Base-by-base conservation (phyloP, 2,113 vertebrate genomes). In the Strigops habroptila region DNA sequence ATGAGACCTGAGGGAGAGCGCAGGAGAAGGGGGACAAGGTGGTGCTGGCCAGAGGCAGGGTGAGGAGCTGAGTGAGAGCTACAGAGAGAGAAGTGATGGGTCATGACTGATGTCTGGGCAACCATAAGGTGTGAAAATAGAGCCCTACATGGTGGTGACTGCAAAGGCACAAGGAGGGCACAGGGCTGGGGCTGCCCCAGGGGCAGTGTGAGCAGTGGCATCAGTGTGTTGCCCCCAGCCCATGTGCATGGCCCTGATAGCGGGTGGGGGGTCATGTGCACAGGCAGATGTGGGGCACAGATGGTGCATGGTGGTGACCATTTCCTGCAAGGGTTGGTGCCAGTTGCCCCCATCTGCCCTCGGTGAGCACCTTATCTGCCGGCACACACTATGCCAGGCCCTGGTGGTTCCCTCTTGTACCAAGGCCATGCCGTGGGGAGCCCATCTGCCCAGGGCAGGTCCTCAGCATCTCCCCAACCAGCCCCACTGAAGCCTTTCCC, bases 241-340 rank as follows among this genome's bases (percentile, higher is more conserved):
- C 0, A 0, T 0, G 2, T 76, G 80, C 0, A 0, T 7, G 0
- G 48, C 52, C 31, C 69, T 2, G 55, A 91, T n/a, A 91, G 63
- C 1, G 0, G 46, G 49, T 1, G 0, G 5, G 51, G 83, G 82
- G 51, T 39, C 51, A 18, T 17, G 60, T 70, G 74, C 9, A 1
- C 2, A 14, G 60, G 46, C 65, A 94, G 94, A 84, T 84, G 63
- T 0, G 3, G 53, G 64, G 31, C 17, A 22, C 3, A 8, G 48
- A 2, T 39, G 74, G 69, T 4, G 1, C 16, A 0, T 15, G 88
- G 69, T 19, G 65, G 16, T 71, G 70, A 87, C 82, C 75, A 71
- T 85, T 93, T 95, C 88, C 91, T n/a, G 4, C 3, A 2, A 59
- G 70, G 9, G 46, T 27, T 71, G 88, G 28, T 49, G 27, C 55